These are phyloP conservation scores for Tribolium castaneum DNA, from an alignment of 1,140 invertebrate genomes.

Conservation along the genomic window DNA sequence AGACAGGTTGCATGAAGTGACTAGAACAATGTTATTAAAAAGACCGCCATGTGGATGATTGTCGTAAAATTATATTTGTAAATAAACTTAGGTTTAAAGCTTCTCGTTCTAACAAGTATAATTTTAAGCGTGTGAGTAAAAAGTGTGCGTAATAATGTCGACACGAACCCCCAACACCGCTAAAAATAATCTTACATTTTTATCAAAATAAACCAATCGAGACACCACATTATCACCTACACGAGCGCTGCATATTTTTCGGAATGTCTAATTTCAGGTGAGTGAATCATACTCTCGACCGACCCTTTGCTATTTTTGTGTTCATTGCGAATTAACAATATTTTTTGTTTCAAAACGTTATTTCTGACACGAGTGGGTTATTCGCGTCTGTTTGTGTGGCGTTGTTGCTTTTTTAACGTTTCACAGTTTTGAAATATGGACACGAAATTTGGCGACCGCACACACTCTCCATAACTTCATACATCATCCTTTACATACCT, in stretches of 20 bases:
- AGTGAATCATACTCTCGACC: conserved; percentile 38
- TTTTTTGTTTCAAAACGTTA: conserved; percentile 14
- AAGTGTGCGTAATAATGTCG: conserved; percentile 27
- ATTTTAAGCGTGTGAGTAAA: conserved; percentile 12
- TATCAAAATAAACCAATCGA: conserved; percentile 36
- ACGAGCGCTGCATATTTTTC: conserved; percentile 20
- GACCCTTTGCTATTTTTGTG: conserved; percentile 21
- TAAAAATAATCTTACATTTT: conserved; percentile 24
- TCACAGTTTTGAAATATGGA: conserved; percentile 1
- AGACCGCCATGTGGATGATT: neutral
- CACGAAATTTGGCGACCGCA: conserved; percentile 2
- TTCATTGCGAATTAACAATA: neutral
- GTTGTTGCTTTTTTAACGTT: conserved; percentile 3
- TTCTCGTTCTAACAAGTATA: conserved; percentile 21
- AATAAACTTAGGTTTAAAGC: conserved; percentile 2
- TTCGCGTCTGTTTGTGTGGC: neutral
- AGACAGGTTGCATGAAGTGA: conserved; percentile 54
- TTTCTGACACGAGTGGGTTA: conserved; percentile 14
- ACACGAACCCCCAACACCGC: conserved; percentile 14
- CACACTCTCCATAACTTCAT: conserved; percentile 5
- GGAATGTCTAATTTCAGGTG: conserved; percentile 31
- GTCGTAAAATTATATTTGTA: conserved; percentile 36
- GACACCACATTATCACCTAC: conserved; percentile 32
- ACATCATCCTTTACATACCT: conserved; percentile 9
- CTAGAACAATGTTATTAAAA: neutral